Conservation (phyloP, 2,113 vertebrate genomes). For the Lipotes vexillifer region DNA sequence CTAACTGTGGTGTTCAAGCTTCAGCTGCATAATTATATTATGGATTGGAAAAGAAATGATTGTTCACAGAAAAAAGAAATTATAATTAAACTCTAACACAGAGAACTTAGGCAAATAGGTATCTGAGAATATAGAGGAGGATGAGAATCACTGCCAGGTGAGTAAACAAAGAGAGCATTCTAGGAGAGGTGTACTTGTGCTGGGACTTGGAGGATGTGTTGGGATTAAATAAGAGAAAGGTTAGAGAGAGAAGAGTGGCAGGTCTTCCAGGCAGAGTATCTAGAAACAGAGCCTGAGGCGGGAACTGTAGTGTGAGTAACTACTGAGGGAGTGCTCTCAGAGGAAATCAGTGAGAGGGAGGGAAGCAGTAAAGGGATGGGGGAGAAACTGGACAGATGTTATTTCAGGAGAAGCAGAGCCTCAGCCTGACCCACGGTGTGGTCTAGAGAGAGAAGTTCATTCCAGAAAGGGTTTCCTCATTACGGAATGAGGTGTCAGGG, state of each 20-base stretch:
- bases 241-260: background rate
- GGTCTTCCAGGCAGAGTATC: background rate
- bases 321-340: background rate
- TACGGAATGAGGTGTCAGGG: background rate
- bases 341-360: background rate
- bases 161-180: background rate
- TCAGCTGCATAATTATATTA: background rate
- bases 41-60: background rate
- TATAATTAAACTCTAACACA: background rate
- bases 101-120: background rate
- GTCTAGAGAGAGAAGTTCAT: background rate
- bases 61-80: background rate
- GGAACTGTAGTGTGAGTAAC: background rate
- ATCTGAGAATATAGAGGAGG: background rate
- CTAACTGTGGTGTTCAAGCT: background rate
- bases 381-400: background rate
- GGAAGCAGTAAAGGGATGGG: background rate
- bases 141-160: background rate
- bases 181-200: background rate
- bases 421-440: background rate
- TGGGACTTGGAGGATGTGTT: background rate
- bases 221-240: background rate
- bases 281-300: background rate
- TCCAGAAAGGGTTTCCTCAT: background rate
- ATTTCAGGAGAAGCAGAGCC: background rate